Base-by-base conservation (phyloP, 2,113 vertebrate genomes). In the Morone chrysops region DNA sequence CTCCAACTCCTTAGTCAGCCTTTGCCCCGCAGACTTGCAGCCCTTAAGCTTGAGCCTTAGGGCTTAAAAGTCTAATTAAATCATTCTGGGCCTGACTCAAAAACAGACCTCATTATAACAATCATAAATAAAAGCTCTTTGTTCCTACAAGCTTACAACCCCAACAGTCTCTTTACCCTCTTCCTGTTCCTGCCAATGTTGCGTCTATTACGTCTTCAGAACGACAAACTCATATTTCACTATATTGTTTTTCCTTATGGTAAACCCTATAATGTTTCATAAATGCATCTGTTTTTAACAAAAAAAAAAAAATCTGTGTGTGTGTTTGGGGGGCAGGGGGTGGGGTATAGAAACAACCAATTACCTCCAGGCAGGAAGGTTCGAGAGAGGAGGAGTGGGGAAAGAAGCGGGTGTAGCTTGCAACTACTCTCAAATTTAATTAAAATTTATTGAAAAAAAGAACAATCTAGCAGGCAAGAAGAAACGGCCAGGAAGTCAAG, bases 111-210 rank as follows among this genome's bases (percentile, higher is more conserved):
- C 68, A 87, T 91, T 91, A 85, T 69, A 89, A 81, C 82, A 81
- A 86, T 86, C 85, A 85, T 93, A 92, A 92, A 92, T 89, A 74
- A 86, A 86, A 78, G 70, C 60, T 85, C 91, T 93, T 93, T 93
- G 88, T 92, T 88, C 68, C 57, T 50, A 16, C 54, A 63, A 54
- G 54, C 85, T 56, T 22, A 62, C 31, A 74, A 80, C 62, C 83
- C 82, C 82, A 87, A 74, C 72, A 75, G 80, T 65, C 88, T 86
- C 75, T 81, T 71, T 70, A 57, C 80, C 73, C 72, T 17, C 10
- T 87, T 88, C 86, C 85, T 82, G 71, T 74, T 82, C 74, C 73
- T 90, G 69, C 73, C 63, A 79, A 67, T 61, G 50, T 54, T 72
- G 70, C 25, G 9, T 83, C 80, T 82, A 70, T 86, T 80, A 78